Conservation (phyloP, 2,113 vertebrate species). For the Dipodomys merriami region DNA sequence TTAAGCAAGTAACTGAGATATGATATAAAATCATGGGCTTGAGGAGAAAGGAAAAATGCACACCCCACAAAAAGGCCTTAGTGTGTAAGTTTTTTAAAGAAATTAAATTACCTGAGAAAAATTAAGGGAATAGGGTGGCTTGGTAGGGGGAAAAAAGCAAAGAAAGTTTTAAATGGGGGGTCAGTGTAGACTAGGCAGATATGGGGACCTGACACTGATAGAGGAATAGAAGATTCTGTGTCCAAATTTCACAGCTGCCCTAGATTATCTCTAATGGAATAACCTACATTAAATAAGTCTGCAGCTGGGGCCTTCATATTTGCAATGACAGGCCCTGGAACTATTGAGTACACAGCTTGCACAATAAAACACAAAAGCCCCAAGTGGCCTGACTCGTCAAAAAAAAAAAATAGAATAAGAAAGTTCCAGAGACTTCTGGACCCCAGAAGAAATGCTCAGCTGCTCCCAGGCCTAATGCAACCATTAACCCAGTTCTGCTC, state of each 20-base stretch:
- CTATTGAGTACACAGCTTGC: no score
- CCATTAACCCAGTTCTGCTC: constrained; percentile 54
- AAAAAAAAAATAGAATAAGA: not conserved
- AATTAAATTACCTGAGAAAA: not conserved
- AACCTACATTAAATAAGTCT: not conserved
- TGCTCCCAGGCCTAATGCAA: constrained; percentile 5
- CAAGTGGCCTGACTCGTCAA: not conserved
- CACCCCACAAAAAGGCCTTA: not conserved
- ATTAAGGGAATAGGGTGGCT: not conserved
- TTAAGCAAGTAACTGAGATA: not conserved
- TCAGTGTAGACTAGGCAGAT: not conserved
- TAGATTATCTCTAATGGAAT: not conserved
- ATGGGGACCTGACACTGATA: not conserved
- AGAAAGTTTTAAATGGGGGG: not conserved
- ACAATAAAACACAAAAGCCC: not conserved
- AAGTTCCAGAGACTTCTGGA: not conserved
- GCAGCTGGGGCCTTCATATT: not conserved
- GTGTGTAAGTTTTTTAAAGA: not conserved
- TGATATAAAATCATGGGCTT: not conserved
- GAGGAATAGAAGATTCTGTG: not conserved
- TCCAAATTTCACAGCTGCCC: not conserved
- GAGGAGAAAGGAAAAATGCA: not conserved
- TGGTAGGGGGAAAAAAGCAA: not conserved
- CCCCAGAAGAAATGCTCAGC: constrained; percentile 9
- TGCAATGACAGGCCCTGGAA: not conserved